Evolutionary conservation across 2,113 vertebrate species (phyloP).

Genomic region (Neopipo cinnamomea): DNA sequence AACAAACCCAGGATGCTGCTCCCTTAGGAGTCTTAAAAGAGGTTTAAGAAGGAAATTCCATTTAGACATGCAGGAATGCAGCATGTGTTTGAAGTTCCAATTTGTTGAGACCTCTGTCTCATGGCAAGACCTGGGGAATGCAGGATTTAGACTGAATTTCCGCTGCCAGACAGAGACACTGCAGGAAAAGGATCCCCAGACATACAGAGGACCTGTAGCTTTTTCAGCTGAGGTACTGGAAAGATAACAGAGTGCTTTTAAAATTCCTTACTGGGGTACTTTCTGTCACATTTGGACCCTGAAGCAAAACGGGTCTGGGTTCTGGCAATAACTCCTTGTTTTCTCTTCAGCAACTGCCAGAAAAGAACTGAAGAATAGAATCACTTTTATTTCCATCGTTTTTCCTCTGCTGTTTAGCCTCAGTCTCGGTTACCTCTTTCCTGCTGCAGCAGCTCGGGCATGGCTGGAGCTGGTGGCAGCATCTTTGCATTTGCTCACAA

Average conservation of each 20-base stretch:
- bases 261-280: neutral
- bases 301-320: neutral
- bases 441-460: neutral
- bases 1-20: neutral
- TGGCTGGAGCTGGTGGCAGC: neutral
- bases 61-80: neutral
- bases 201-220: neutral
- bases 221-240: neutral
- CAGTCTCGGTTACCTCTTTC: neutral
- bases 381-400: neutral
- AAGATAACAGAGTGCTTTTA: neutral
- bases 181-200: neutral
- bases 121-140: neutral
- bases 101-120: neutral
- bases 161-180: neutral
- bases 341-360: constrained; percentile 21
- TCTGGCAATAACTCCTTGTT: constrained; percentile 32
- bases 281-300: neutral
- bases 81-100: neutral
- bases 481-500: neutral
- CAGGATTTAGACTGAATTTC: neutral
- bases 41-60: neutral
- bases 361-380: constrained; percentile 8
- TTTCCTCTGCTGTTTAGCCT: neutral
- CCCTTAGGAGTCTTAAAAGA: neutral